Conservation (phyloP, 2,113 vertebrate species). For the Phylloscopus trochiloides region DNA sequence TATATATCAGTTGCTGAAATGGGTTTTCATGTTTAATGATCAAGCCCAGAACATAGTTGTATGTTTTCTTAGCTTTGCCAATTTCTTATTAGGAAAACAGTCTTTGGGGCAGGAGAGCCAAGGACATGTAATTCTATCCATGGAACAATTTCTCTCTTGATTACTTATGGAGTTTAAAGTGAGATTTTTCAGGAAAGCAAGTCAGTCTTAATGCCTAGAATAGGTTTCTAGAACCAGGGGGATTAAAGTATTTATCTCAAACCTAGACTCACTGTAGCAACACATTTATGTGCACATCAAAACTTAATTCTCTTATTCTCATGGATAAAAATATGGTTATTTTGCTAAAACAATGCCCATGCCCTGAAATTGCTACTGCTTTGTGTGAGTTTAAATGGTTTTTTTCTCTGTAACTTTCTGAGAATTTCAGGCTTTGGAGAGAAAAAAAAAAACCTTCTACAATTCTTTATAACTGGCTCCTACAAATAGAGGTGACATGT, state of each 20-base stretch:
- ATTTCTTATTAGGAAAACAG: background rate
- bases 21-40: background rate
- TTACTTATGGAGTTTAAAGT: background rate
- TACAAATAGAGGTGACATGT: background rate
- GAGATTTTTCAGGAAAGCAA: background rate
- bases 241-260: constrained; percentile 10
- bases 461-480: background rate
- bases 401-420: background rate
- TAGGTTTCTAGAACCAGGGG: background rate
- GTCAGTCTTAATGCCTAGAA: background rate
- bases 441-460: background rate
- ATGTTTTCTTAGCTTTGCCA: background rate
- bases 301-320: background rate
- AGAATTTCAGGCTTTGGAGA: background rate
- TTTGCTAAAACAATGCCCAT: background rate
- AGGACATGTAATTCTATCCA: background rate
- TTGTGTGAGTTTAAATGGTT: background rate
- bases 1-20: background rate
- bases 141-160: background rate
- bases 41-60: background rate
- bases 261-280: background rate
- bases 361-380: background rate
- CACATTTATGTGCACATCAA: background rate
- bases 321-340: background rate
- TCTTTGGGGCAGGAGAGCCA: background rate